phyloP scores from a whole-genome alignment of 2,113 vertebrate genomes.

The Mesoclemmys tuberculata region DNA sequence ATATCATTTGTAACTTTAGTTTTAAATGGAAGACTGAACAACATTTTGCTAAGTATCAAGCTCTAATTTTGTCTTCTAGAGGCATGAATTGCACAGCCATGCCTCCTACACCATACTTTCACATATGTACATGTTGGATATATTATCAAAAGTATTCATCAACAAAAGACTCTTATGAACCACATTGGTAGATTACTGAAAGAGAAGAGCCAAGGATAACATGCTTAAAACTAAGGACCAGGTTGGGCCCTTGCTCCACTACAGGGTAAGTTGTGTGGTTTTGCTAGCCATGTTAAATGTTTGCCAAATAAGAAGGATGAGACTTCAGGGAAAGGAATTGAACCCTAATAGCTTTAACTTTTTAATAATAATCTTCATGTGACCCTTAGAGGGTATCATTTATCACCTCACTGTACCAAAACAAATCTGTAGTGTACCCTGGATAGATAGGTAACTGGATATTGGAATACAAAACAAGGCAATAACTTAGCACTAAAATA shows the following conservation, averaged over 20 bases:
- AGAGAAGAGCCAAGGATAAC: background rate
- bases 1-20: background rate
- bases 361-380: background rate
- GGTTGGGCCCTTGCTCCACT: background rate
- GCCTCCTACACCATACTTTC: background rate
- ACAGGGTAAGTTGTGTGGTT: background rate
- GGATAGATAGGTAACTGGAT: background rate
- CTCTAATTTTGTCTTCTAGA: background rate
- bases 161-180: background rate
- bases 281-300: background rate
- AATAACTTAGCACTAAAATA: background rate
- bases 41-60: background rate
- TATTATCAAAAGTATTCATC: background rate
- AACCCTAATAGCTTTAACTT: background rate
- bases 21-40: slow-evolving; percentile 7
- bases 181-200: background rate
- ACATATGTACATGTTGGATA: background rate
- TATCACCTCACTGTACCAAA: background rate
- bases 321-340: background rate
- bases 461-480: background rate
- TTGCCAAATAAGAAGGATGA: background rate
- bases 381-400: background rate
- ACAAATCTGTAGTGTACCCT: background rate
- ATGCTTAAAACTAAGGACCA: background rate
- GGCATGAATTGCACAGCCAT: background rate